Base-by-base conservation (phyloP, 2,113 vertebrate species). In the Tragelaphus scriptus region DNA sequence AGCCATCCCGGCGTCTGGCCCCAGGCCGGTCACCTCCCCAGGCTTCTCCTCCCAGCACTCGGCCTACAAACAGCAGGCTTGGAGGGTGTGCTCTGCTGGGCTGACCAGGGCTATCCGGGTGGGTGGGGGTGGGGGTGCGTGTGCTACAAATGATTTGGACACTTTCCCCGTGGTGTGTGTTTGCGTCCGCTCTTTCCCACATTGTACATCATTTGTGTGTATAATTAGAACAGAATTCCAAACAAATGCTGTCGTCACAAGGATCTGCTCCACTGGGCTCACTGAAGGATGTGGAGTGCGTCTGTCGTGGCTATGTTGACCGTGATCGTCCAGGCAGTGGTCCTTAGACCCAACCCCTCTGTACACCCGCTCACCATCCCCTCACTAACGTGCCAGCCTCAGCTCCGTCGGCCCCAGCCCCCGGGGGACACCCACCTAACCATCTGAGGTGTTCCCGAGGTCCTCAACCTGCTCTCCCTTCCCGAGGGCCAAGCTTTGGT, bases 251-350 rank as follows among this genome's bases (percentile, higher is more conserved):
- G 1, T 28, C 14, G 44, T 77, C 21, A 40, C n/a, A n/a, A 77
- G 32, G 14, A 6, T 15, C 19, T 58, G 61, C n/a, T 61, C 75
- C 47, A 16, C 15, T 26, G 21, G 3, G 14, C 17, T 16, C 80
- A 3, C 1, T 14, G 7, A 40, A 5, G 0, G 32, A 26, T 3
- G 44, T 14, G 56, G 6, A 3, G 49, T 53, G 36, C 1, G 3
- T n/a, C 56, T 75, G 32, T 28, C 49, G 12, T 5, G 28, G 40
- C 40, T 49, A 5, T 11, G 47, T n/a, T 40, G 23, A 7, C 26
- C 7, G 13, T 56, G 56, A 40, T 9, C 3, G 1, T 65, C 44
- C 65, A 55, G 9, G 56, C 30, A 36, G 49, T 12, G 26, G 28
- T 32, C 55, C 40, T 49, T 16, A 3, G 23, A 19, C 84, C 16